Conservation (phyloP, 1,140 invertebrate species). For the Drosophila albomicans region DNA sequence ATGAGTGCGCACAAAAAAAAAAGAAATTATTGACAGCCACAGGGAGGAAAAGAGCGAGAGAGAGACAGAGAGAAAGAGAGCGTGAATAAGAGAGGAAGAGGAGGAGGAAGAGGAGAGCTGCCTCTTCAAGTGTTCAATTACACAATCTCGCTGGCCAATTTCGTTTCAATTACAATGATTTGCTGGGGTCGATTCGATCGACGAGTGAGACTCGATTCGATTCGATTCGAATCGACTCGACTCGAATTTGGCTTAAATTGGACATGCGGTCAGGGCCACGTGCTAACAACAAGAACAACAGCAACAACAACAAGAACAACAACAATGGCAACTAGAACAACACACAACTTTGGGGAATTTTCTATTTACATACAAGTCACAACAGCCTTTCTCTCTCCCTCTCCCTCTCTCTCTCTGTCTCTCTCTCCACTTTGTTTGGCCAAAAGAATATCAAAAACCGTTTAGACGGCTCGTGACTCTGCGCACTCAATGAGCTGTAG, state of each 20-base stretch:
- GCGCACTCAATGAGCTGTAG: slow-evolving; percentile 15
- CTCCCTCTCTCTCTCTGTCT: not conserved
- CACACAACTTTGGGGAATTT: slow-evolving; percentile 14
- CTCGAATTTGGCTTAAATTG: slow-evolving; percentile 37
- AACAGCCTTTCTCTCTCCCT: not conserved
- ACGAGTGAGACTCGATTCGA: not conserved
- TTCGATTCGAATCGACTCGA: no score
- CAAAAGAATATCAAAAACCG: slow-evolving; percentile 42
- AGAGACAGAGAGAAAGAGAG: not conserved
- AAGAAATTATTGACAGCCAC: no score
- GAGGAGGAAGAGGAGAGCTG: not conserved
- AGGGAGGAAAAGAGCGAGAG: no score
- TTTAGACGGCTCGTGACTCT: slow-evolving; percentile 43
- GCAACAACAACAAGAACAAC: slow-evolving; percentile 5
- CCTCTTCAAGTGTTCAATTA: slow-evolving; percentile 32
- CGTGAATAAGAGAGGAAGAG: not conserved
- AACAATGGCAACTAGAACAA: not conserved
- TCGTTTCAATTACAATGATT: slow-evolving; percentile 69
- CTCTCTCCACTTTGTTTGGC: slow-evolving; percentile 1
- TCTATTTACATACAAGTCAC: slow-evolving; percentile 41
- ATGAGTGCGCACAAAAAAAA: slow-evolving; percentile 1
- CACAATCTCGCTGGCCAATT: slow-evolving; percentile 50
- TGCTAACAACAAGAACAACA: slow-evolving; percentile 28
- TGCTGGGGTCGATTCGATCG: slow-evolving; percentile 45
- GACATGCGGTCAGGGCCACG: slow-evolving; percentile 66